Conservation (phyloP, 2,888 invertebrate genomes). For the Clivina fossor region DNA sequence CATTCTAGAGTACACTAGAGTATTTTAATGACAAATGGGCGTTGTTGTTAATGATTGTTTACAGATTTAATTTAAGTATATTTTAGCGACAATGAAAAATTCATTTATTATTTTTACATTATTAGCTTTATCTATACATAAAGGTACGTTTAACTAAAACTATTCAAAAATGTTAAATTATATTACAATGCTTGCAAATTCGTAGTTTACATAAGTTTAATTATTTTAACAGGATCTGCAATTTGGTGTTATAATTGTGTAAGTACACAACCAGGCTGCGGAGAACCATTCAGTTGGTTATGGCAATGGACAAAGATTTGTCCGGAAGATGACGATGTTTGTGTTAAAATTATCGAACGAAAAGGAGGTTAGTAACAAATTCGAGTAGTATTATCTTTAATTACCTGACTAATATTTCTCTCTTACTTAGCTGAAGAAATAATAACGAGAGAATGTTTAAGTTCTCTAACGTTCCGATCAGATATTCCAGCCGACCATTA, state of each 20-base stretch:
- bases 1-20: background rate
- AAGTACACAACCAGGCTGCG: conserved; percentile 87
- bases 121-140: conserved; percentile 13
- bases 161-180: background rate
- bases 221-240: conserved; percentile 55
- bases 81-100: conserved; percentile 19
- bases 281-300: conserved; percentile 79
- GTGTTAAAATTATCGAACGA: conserved; percentile 83
- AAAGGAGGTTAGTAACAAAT: conserved; percentile 69
- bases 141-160: conserved; percentile 17
- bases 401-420: conserved; percentile 10
- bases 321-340: conserved; percentile 81
- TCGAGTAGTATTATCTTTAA: conserved; percentile 3
- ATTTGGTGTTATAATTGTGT: conserved; percentile 90
- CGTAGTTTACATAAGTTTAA: background rate
- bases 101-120: conserved; percentile 16
- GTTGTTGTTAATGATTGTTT: background rate
- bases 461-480: conserved; percentile 74
- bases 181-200: background rate
- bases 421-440: conserved; percentile 67
- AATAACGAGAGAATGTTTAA: conserved; percentile 84
- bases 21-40: background rate
- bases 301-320: conserved; percentile 78
- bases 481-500: conserved; percentile 91
- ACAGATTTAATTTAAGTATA: too few relatives aligned